Percentiles rank a stretch among this genome's conserved stretches.
Conservation (phyloP, 1,140 invertebrate genomes). For the Ylistrum balloti region DNA sequence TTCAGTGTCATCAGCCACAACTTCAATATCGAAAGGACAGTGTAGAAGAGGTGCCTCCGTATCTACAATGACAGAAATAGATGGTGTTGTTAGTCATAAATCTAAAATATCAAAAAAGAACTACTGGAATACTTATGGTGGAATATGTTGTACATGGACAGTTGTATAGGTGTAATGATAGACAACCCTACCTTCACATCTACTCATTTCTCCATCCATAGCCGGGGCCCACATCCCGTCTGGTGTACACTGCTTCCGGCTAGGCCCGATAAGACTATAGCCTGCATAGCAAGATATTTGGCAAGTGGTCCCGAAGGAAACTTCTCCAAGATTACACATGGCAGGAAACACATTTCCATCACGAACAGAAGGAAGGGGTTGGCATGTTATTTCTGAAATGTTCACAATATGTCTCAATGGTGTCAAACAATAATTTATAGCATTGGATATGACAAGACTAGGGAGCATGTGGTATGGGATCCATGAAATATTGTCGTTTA, state of each 20-base stretch:
- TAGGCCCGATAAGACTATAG: constrained; percentile 81
- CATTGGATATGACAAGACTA: neutral
- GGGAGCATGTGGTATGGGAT: neutral
- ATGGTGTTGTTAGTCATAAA: too few species aligned
- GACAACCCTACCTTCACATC: constrained; percentile 74
- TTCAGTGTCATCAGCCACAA: constrained; percentile 81
- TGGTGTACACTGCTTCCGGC: constrained; percentile 80
- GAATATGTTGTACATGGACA: too few species aligned
- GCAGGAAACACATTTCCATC: constrained; percentile 75
- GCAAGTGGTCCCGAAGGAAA: constrained; percentile 79
- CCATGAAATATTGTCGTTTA: too few species aligned
- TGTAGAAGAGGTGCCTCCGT: constrained; percentile 83
- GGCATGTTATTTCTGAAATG: constrained; percentile 78
- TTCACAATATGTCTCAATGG: neutral
- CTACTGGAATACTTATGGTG: too few species aligned
- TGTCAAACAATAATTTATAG: neutral
- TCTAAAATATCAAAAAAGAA: too few species aligned
- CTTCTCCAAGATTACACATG: constrained; percentile 73
- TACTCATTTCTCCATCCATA: constrained; percentile 67
- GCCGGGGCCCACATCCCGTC: constrained; percentile 81
- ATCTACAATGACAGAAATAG: constrained; percentile 82
- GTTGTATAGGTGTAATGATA: too few species aligned
- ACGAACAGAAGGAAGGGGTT: constrained; percentile 70
- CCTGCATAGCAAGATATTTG: constrained; percentile 81
- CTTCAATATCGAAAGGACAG: constrained; percentile 84